phyloP scores from a whole-genome alignment of 1,140 invertebrate genomes.

The Drosophila melanica region DNA sequence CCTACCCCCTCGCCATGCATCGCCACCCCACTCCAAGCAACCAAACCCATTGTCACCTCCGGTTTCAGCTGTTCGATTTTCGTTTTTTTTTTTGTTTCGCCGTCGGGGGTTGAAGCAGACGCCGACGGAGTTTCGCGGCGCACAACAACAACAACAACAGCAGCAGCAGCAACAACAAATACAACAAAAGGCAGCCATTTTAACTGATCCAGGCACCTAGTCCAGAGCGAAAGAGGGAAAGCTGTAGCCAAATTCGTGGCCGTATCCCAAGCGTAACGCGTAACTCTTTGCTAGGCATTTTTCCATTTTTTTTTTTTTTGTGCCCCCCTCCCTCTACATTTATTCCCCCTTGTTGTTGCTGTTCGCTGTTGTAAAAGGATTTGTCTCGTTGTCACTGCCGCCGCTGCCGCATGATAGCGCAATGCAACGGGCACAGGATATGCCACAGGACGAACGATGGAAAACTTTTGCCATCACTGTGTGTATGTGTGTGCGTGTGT shows the following conservation, averaged over 20 bases:
- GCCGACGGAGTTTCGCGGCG: slow-evolving; percentile 21
- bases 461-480: slow-evolving; percentile 8
- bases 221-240: not conserved
- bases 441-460: slow-evolving; percentile 19
- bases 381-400: slow-evolving; percentile 58
- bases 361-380: slow-evolving; percentile 51
- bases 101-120: slow-evolving; percentile 55
- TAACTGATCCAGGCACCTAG: slow-evolving; percentile 34
- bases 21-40: too few relatives aligned
- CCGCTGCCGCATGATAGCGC: slow-evolving; percentile 44
- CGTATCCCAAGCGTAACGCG: slow-evolving; percentile 22
- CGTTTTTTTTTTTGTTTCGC: slow-evolving; percentile 5
- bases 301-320: slow-evolving; percentile 41
- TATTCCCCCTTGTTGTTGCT: slow-evolving; percentile 27
- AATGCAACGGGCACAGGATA: slow-evolving; percentile 36
- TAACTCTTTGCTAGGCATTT: slow-evolving; percentile 56
- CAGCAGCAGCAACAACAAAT: slow-evolving; percentile 24
- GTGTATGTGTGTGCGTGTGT: not conserved
- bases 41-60: slow-evolving; percentile 63
- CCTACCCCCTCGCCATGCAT: too few relatives aligned
- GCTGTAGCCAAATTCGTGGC: slow-evolving; percentile 8
- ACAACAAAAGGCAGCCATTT: slow-evolving; percentile 46
- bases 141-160: slow-evolving; percentile 29
- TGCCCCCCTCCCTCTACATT: slow-evolving; percentile 30
- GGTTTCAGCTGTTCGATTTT: slow-evolving; percentile 59